A percentile compares a stretch with the other conserved stretches of the same genome.
phyloP scores from a whole-genome alignment of 2,797 vertebrate species.

The Coregonus ussuriensis region DNA sequence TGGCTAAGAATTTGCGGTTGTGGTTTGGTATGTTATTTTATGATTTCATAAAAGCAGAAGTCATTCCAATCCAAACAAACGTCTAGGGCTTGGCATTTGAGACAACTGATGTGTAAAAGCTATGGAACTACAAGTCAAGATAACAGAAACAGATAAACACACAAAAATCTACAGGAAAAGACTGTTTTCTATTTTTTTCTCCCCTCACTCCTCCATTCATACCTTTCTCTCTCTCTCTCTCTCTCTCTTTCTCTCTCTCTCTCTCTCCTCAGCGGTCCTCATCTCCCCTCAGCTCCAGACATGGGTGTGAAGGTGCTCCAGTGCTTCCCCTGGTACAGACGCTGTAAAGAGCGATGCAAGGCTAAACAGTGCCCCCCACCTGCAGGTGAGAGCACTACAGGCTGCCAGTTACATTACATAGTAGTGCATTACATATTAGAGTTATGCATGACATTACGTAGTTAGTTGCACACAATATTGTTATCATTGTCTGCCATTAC shows the following conservation, averaged over 20 bases:
- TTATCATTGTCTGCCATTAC: too few species aligned
- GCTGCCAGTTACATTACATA: background rate
- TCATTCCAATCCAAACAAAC: background rate
- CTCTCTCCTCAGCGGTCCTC: conserved; percentile 12
- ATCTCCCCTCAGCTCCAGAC: background rate
- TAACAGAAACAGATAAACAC: background rate
- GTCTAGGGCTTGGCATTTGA: background rate
- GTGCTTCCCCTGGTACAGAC: conserved; percentile 80
- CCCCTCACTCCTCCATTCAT: background rate
- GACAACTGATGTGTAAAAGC: background rate
- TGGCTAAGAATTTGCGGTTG: background rate
- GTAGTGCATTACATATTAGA: background rate
- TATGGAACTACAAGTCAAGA: background rate
- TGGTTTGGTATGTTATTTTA: background rate
- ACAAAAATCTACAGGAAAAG: background rate
- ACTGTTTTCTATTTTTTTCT: too few species aligned
- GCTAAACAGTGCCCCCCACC: conserved; percentile 65
- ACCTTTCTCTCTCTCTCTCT: too few species aligned
- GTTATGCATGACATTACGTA: background rate
- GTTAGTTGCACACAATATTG: too few species aligned
- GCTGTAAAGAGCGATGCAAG: conserved; percentile 78
- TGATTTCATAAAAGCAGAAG: background rate
- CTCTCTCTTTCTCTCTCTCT: background rate
- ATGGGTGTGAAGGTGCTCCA: conserved; percentile 83
- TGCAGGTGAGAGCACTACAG: conserved; percentile 51